Conservation (phyloP, 2,888 invertebrate species). For the Ochropacha duplaris region DNA sequence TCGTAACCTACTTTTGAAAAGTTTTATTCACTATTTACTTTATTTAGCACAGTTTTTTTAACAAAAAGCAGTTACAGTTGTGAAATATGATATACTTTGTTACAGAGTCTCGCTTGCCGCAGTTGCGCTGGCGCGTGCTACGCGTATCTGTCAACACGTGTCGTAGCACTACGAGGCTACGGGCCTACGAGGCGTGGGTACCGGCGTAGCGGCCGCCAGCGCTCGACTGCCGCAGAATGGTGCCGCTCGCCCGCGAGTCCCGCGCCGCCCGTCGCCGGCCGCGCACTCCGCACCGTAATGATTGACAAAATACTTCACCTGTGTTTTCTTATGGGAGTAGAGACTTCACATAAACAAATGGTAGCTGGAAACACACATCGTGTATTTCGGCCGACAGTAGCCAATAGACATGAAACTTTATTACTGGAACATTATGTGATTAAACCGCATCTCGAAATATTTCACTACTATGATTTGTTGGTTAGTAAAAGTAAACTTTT, state of each 20-base stretch:
- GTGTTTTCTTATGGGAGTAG: conserved; percentile 56
- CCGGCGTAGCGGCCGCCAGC: conserved; percentile 43
- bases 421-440: neutral
- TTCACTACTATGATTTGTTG: neutral
- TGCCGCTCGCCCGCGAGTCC: conserved; percentile 32
- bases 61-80: neutral
- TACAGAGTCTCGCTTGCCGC: conserved; percentile 22
- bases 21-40: neutral
- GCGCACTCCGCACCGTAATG: conserved; percentile 62
- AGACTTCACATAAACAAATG: conserved; percentile 48
- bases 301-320: conserved; percentile 77
- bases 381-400: neutral
- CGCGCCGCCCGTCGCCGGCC: conserved; percentile 32
- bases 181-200: conserved; percentile 34
- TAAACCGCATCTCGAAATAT: neutral
- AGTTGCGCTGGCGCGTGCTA: conserved; percentile 29
- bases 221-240: conserved; percentile 47
- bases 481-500: neutral
- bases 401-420: neutral
- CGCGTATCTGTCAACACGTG: conserved; percentile 29
- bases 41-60: neutral
- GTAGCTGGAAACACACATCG: conserved; percentile 8
- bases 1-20: neutral
- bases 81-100: neutral
- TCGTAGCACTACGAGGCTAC: conserved; percentile 38